Evolutionary conservation across 2,113 vertebrate genomes (phyloP).

Genomic region (Neomonachus schauinslandi): DNA sequence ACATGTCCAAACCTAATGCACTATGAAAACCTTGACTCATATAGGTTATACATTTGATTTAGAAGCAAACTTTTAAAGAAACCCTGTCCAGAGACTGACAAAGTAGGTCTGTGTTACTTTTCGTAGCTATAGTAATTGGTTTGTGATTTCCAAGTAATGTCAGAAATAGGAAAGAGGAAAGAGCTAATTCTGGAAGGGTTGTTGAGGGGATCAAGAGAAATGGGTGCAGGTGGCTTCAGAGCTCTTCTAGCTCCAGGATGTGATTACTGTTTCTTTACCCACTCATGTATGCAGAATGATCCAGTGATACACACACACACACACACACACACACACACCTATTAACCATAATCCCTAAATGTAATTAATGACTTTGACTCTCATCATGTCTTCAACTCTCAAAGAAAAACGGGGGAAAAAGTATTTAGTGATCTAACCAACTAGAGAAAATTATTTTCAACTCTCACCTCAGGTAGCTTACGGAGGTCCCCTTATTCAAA

Average conservation of each 20-base stretch:
- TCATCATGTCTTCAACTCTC: constrained; percentile 4
- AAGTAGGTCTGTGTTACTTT: not conserved
- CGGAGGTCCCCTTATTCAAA: not conserved
- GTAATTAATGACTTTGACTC: constrained; percentile 7
- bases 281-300: not conserved
- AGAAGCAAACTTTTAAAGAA: not conserved
- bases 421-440: not conserved
- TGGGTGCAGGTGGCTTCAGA: not conserved
- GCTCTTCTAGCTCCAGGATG: not conserved
- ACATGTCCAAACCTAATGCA: not conserved
- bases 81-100: not conserved
- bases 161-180: not conserved
- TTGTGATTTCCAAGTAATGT: not conserved
- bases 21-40: not conserved
- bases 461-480: not conserved
- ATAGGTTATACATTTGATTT: not conserved
- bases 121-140: not conserved
- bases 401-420: not conserved
- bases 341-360: not conserved
- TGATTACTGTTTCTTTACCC: not conserved
- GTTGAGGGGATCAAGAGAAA: not conserved
- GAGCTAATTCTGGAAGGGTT: not conserved
- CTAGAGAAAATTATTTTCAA: not conserved
- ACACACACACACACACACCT: not conserved
- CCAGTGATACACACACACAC: not conserved